Percentiles rank a stretch among this genome's conserved stretches.
Evolutionary conservation across 1,140 invertebrate species (phyloP).

Genomic region (Chelonus insularis): DNA sequence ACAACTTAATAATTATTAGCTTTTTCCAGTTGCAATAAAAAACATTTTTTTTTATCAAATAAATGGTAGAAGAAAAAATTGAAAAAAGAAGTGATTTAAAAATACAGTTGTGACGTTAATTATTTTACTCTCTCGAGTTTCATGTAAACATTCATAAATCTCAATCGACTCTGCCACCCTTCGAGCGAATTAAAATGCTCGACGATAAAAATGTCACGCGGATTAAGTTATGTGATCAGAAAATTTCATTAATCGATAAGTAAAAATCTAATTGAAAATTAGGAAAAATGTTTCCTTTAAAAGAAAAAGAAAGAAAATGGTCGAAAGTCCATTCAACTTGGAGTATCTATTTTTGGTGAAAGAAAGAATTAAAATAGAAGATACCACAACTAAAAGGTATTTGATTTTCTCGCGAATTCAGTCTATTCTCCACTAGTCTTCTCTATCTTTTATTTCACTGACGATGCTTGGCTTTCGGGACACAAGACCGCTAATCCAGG

Average conservation of each 20-base stretch:
- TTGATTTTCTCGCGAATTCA: not conserved
- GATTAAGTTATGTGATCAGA: not conserved
- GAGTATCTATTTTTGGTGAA: not conserved
- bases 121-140: not conserved
- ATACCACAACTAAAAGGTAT: not conserved
- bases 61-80: not conserved
- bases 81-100: not conserved
- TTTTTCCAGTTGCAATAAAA: too few species aligned
- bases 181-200: not conserved
- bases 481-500: slow-evolving; percentile 19
- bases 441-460: slow-evolving; percentile 5
- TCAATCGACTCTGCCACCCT: not conserved
- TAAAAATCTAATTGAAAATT: slow-evolving; percentile 5
- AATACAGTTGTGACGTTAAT: not conserved
- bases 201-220: slow-evolving; percentile 8
- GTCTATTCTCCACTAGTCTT: not conserved
- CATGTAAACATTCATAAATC: slow-evolving; percentile 11
- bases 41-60: too few species aligned
- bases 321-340: not conserved
- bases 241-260: slow-evolving; percentile 2
- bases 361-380: not conserved
- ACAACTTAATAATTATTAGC: too few species aligned
- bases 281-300: not conserved
- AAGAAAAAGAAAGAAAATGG: too few species aligned
- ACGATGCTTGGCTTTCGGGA: slow-evolving; percentile 9